Conservation (phyloP, 2,888 invertebrate species). For the Euclidia mi region DNA sequence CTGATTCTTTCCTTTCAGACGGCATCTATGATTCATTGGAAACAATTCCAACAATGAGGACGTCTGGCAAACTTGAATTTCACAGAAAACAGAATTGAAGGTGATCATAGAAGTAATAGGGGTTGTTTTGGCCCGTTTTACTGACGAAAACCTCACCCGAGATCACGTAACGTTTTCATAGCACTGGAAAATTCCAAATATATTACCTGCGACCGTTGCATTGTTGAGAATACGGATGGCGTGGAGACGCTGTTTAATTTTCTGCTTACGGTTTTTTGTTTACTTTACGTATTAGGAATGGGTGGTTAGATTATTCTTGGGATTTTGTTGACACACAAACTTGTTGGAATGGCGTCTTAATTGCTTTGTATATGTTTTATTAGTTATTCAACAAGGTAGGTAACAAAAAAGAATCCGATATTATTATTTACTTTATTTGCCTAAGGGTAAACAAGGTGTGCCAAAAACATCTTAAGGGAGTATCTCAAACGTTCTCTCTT, state of each 20-base stretch:
- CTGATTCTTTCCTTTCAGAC: slow-evolving; percentile 50
- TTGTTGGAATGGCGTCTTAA: no score
- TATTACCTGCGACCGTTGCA: slow-evolving; percentile 73
- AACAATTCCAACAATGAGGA: slow-evolving; percentile 31
- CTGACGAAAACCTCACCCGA: slow-evolving; percentile 64
- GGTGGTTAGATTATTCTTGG: no score
- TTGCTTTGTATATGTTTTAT: no score
- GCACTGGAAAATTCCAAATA: slow-evolving; percentile 79
- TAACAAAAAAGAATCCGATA: no score
- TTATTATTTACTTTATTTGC: no score
- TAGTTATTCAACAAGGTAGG: no score
- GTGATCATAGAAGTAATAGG: slow-evolving; percentile 64
- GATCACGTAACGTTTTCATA: slow-evolving; percentile 84
- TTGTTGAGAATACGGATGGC: slow-evolving; percentile 63
- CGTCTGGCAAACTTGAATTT: slow-evolving; percentile 53
- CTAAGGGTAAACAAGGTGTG: no score
- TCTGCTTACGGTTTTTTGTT: slow-evolving; percentile 24
- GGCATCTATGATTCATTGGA: slow-evolving; percentile 13
- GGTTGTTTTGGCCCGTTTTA: slow-evolving; percentile 67
- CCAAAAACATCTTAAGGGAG: no score
- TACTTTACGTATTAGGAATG: no score
- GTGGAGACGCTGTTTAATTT: slow-evolving; percentile 47
- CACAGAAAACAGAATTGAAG: slow-evolving; percentile 40
- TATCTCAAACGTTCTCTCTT: no score
- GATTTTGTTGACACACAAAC: no score